Conservation (phyloP, 2,113 vertebrate genomes). For the Hippopotamus amphibius region DNA sequence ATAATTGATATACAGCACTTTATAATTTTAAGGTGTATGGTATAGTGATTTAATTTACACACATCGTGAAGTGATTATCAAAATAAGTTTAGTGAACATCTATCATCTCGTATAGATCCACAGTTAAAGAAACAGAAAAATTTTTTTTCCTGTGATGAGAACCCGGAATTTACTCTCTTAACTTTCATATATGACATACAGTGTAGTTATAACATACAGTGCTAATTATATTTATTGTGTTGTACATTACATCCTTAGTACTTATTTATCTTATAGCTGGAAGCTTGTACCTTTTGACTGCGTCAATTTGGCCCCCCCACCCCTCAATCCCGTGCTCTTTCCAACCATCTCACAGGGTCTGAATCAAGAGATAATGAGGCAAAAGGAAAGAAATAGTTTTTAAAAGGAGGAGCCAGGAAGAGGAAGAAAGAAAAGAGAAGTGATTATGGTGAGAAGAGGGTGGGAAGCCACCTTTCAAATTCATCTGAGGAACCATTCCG, state of each 20-base stretch:
- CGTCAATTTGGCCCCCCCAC: not conserved
- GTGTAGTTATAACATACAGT: not conserved
- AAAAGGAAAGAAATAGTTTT: constrained; percentile 22
- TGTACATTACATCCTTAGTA: not conserved
- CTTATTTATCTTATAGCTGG: not conserved
- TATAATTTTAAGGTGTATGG: not conserved
- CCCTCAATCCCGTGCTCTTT: not conserved
- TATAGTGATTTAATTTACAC: not conserved
- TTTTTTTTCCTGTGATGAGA: not conserved
- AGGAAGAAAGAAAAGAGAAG: not conserved
- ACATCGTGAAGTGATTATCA: not conserved
- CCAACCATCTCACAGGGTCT: not conserved
- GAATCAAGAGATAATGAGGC: not conserved
- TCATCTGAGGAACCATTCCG: not conserved
- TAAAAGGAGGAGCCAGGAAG: not conserved
- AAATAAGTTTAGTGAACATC: not conserved
- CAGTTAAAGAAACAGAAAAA: not conserved
- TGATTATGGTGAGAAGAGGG: not conserved
- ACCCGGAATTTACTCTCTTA: not conserved
- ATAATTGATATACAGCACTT: not conserved
- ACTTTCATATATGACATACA: not conserved
- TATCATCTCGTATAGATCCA: not conserved
- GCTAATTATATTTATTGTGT: not conserved
- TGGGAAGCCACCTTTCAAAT: not conserved
- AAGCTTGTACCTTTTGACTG: not conserved